Conservation (phyloP, 2,113 vertebrate species). For the Carollia perspicillata region DNA sequence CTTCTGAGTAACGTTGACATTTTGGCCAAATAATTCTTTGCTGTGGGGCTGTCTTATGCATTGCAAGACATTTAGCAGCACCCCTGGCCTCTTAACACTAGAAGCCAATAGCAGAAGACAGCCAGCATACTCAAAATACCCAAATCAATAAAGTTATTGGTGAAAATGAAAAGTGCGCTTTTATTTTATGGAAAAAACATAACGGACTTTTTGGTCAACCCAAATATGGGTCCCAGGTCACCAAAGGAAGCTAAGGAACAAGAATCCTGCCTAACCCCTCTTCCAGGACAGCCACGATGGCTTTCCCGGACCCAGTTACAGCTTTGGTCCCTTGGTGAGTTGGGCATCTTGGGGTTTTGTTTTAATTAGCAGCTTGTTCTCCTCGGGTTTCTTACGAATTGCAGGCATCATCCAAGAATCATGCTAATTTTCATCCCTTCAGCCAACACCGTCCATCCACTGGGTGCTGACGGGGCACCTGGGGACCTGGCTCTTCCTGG, state of each 20-base stretch:
- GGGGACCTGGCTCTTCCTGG: background rate
- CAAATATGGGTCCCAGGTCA: background rate
- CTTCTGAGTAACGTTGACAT: too few species aligned
- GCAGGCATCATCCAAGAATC: fast-evolving
- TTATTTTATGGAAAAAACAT: background rate
- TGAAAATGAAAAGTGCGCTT: too few species aligned
- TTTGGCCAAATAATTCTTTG: too few species aligned
- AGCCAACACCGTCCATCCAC: background rate
- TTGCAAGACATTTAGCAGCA: too few species aligned
- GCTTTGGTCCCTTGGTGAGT: background rate
- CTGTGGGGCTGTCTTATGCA: too few species aligned
- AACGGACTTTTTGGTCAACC: background rate
- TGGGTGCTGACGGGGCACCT: background rate
- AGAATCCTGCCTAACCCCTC: too few species aligned
- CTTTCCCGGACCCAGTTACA: too few species aligned
- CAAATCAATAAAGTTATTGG: too few species aligned
- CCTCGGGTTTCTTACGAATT: background rate
- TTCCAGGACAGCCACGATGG: background rate
- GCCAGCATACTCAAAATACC: too few species aligned
- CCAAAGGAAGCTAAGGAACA: background rate
- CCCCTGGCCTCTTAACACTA: too few species aligned
- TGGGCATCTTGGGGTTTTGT: too few species aligned
- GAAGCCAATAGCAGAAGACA: too few species aligned
- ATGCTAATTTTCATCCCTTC: background rate
- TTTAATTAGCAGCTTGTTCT: background rate